Evolutionary conservation across 2,888 invertebrate species (phyloP), one percentile per base, ranked within the genome.

Genomic region (Caenorhabditis becei): DNA sequence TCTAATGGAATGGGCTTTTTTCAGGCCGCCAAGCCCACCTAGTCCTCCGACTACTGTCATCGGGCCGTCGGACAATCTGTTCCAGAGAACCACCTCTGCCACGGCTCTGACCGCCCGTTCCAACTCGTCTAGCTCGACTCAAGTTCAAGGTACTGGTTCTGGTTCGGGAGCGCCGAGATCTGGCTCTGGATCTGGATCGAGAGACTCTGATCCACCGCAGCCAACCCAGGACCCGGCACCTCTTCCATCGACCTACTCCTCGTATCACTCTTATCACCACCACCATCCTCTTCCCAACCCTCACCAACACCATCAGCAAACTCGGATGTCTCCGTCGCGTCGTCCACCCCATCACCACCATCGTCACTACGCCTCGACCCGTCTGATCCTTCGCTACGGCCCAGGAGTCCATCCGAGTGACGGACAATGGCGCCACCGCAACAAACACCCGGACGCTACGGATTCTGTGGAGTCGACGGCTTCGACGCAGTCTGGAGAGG

Each of bases 381-480:
- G 74, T 5, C 59, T 47, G 3, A 24, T 74, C 14, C 28, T 74
- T 24, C 49, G 67, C 3, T 67, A 75, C 32, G 67, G 75, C n/a
- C 53, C 66, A 0, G n/a, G n/a, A n/a, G n/a, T n/a, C 41, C 41
- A 41, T 41, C 32, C 53, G n/a, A 47, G 47, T 47, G 20, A 14
- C 11, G 47, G 28, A 23, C 23, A n/a, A 14, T 23, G 24, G 24
- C 37, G 59, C 47, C 18, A n/a, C 23, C 18, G 20, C 16, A 23
- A 44, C 49, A 77, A 70, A 11, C 56, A 77, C 28, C 70, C 77
- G 35, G 77, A 61, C 2, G 35, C 65, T 16, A 77, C 67, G 14
- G 70, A 70, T 5, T 77, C 77, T 35, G 59, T 61, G 10, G 75
- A 63, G 32, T 77, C 77, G 37, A 56, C 77, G 63, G 63, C 24